Percentiles rank a stretch among this genome's conserved stretches.
These are phyloP conservation scores for Cuculus canorus DNA, from an alignment of 2,797 vertebrate species.

Conservation along the genomic window DNA sequence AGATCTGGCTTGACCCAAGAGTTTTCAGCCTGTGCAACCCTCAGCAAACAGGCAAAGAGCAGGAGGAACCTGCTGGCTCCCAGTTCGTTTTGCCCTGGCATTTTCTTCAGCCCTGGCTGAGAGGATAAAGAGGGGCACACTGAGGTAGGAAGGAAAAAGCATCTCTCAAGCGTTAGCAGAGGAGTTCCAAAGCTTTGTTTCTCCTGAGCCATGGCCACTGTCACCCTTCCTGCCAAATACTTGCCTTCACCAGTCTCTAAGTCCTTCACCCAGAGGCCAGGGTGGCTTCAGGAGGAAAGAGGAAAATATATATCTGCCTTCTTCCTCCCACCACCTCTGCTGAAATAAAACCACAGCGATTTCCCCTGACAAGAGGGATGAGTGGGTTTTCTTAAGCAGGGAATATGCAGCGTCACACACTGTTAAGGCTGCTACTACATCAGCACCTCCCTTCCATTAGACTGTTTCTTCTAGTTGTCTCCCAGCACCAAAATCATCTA, in stretches of 20 bases:
- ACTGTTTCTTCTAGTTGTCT: slow-evolving; percentile 55
- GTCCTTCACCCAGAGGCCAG: neutral
- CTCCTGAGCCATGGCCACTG: neutral
- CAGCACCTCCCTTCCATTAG: neutral
- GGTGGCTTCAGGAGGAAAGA: neutral
- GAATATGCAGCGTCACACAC: neutral
- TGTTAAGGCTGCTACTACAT: slow-evolving; percentile 51
- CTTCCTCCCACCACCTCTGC: slow-evolving; percentile 22
- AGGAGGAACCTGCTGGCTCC: neutral
- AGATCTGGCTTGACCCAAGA: neutral
- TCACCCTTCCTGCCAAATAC: neutral
- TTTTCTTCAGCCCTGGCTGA: neutral
- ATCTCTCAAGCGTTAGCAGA: neutral
- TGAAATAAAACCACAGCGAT: slow-evolving; percentile 40
- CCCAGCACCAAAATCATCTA: slow-evolving; percentile 12
- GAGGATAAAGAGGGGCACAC: neutral
- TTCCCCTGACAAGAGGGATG: slow-evolving; percentile 22
- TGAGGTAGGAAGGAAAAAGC: neutral
- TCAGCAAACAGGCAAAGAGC: neutral
- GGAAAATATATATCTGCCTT: neutral
- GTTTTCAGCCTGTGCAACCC: accelerated
- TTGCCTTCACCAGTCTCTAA: neutral
- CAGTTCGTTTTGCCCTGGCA: neutral
- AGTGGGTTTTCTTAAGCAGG: slow-evolving; percentile 38
- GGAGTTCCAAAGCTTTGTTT: neutral